Evolutionary conservation across 2,797 vertebrate species (phyloP), one percentile per base, ranked within the genome.

Genomic region (Perodicticus potto): DNA sequence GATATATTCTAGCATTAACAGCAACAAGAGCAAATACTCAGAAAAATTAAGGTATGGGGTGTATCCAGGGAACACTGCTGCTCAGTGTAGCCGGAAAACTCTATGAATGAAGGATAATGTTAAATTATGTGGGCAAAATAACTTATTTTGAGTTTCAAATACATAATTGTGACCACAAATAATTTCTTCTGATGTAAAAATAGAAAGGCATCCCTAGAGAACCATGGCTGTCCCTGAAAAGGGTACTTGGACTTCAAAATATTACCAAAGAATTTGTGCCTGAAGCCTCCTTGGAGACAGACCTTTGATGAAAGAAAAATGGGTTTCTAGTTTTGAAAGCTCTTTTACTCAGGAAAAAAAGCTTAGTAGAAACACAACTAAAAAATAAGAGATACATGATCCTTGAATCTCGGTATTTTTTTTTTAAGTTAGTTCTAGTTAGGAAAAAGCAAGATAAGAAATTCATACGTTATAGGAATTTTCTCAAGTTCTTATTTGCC

Each of bases 181-280:
- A 32, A 9, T 73, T 96, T 91, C 65, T 86, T 93, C 20, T 96
- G 17, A 29, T 17, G 77, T 69, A 59, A 80, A 63, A 96, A 74
- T 29, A 43, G 40, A 82, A 70, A 0, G 7, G 59, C 37, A 70
- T 69, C 20, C 5, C 34, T 85, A 2, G 69, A 92, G 76, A 95
- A 70, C 37, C 63, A n/a, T 76, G 73, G 27, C 23, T 82, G 10
- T 77, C n/a, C 7, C 61, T 67, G 12, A 25, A 78, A 86, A 93
- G 84, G 11, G 4, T 14, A 37, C 32, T 74, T 76, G 80, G 89
- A 76, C 40, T 93, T 94, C 4, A 70, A 93, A 86, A 59, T 73
- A 76, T 72, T 61, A 32, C 16, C 23, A 29, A 59, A 86, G 65
- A 92, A 61, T 80, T 83, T 53, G 45, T 93, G 23, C 78, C 37